phyloP scores from a whole-genome alignment of 2,888 invertebrate species.

The Calameuta idolon region DNA sequence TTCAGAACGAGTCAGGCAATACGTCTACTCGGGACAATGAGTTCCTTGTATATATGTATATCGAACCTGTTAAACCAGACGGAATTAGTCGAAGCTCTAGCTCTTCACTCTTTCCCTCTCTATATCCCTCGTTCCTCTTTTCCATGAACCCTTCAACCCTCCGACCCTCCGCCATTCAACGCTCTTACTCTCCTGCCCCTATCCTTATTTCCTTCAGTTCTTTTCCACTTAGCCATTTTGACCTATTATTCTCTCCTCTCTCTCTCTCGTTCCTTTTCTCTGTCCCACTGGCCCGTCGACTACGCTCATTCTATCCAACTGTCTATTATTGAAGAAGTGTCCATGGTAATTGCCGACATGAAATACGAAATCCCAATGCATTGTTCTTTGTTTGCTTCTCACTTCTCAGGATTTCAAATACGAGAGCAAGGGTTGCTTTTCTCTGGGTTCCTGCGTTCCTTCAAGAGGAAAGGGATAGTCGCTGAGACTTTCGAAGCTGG shows the following conservation, averaged over 20 bases:
- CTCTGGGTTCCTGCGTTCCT: too few relatives aligned
- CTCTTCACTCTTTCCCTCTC: background rate
- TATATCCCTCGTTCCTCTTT: background rate
- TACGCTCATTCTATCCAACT: too few relatives aligned
- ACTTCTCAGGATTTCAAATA: background rate
- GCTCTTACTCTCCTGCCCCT: background rate
- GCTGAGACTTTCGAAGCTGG: background rate
- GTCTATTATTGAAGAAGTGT: too few relatives aligned
- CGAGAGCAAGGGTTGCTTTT: too few relatives aligned
- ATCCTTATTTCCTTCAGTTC: too few relatives aligned
- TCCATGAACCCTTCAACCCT: background rate
- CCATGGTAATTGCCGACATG: too few relatives aligned
- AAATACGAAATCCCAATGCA: background rate
- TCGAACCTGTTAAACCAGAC: slow-evolving; percentile 18
- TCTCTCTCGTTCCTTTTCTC: background rate
- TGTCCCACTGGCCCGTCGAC: background rate
- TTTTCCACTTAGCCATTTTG: too few relatives aligned
- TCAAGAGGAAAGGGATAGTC: slow-evolving; percentile 17
- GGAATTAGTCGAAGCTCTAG: slow-evolving; percentile 8
- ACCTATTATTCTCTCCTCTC: background rate
- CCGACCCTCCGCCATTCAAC: background rate
- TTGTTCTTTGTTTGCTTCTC: background rate
- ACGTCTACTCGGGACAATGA: background rate
- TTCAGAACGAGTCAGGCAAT: background rate
- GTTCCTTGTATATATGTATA: background rate